Evolutionary conservation across 1,140 invertebrate species (phyloP), one percentile per base, ranked within the genome.

Genomic region (Elymnias hypermnestra): DNA sequence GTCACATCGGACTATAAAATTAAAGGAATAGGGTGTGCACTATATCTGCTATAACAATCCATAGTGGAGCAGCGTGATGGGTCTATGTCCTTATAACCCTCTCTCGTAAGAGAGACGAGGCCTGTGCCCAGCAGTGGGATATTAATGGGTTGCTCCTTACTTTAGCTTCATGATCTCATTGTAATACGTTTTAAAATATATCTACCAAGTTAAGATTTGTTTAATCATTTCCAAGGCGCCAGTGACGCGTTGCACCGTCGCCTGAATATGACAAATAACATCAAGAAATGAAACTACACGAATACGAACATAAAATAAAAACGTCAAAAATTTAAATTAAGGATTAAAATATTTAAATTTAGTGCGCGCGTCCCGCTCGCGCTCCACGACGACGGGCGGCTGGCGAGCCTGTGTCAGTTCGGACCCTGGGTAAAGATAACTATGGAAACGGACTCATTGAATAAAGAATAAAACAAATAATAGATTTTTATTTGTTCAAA

Each of bases 261-360:
- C 66, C 65, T 69, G 68, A 72, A 77, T 77, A 84, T 84, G 81
- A 84, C 81, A 84, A 84, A 83, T 84, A 84, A 77, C 74, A 74
- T 84, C 77, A 83, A 78, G n/a, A 75, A 84, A 83, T 72, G 64
- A 78, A 83, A 82, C 70, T 81, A 83, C 82, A 82, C 74, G 77
- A 82, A 83, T 83, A 83, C 78, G 65, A 85, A 82, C 78, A 83
- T 85, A 81, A 85, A 85, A 85, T 85, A 85, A 85, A 85, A 85
- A 85, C 82, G 82, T 85, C 82, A 85, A 83, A 85, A 85, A 85
- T 85, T 85, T 85, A 85, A 85, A 85, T 85, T 85, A 83, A 85
- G 82, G 78, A 85, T 83, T 85, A 83, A 85, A 85, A 85, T 85
- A 85, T 85, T 85, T 67, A 85, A 85, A 85, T 85, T 85, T 85